phyloP scores from a whole-genome alignment of 2,797 vertebrate genomes.

The Acrossocheilus fasciatus region DNA sequence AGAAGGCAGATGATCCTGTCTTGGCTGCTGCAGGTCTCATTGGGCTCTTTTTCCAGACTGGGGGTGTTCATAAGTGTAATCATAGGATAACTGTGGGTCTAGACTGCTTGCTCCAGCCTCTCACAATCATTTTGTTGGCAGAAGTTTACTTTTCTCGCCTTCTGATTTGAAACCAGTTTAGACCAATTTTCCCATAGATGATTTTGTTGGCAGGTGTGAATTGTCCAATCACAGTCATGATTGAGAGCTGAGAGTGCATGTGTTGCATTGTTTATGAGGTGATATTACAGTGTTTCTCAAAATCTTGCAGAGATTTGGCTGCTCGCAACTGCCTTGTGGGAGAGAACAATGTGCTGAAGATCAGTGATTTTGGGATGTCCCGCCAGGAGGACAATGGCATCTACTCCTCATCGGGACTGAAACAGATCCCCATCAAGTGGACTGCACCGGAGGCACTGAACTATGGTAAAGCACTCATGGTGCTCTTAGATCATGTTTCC shows the following conservation, averaged over 20 bases:
- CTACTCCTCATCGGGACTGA: slow-evolving; percentile 96
- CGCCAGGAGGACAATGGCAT: slow-evolving; percentile 96
- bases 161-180: not conserved
- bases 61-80: not conserved
- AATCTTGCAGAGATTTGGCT: slow-evolving; percentile 89
- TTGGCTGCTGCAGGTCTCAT: not conserved
- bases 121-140: not conserved
- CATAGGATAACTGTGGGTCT: not conserved
- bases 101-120: not conserved
- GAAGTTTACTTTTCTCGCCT: not conserved
- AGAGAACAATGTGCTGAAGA: slow-evolving; percentile 91
- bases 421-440: slow-evolving; percentile 99
- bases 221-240: not conserved
- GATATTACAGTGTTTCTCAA: not conserved
- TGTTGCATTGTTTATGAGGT: not conserved
- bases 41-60: not conserved
- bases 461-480: slow-evolving; percentile 80
- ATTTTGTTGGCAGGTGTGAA: not conserved
- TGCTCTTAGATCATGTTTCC: not conserved
- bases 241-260: not conserved
- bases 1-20: not conserved
- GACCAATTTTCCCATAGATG: not conserved
- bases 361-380: slow-evolving; percentile 99
- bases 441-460: slow-evolving; percentile 97
- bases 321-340: slow-evolving; percentile 96